phyloP scores from a whole-genome alignment of 53 echinoderm and acorn worm species.

The Luidia sarsii region DNA sequence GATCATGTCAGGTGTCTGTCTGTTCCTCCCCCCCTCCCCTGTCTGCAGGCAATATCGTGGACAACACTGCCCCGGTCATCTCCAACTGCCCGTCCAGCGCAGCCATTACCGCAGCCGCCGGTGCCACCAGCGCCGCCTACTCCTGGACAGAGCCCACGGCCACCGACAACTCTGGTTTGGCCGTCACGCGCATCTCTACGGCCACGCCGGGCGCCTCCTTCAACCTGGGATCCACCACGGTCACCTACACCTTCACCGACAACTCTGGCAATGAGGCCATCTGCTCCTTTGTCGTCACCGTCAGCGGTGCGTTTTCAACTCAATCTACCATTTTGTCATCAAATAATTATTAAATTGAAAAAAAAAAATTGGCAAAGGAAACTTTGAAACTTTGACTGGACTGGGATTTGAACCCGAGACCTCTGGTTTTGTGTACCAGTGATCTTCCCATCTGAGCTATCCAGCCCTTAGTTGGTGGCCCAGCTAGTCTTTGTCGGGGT shows the following conservation, averaged over 20 bases:
- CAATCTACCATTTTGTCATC: too few species aligned
- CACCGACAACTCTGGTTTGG: conserved; percentile 47
- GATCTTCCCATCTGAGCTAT: too few species aligned
- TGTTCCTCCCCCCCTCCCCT: not conserved
- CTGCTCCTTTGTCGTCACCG: not conserved
- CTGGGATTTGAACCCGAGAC: too few species aligned
- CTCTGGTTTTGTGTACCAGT: too few species aligned
- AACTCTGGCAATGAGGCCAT: conserved; percentile 9
- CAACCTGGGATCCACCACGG: conserved; percentile 62
- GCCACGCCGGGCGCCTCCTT: conserved; percentile 47
- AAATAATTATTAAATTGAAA: too few species aligned
- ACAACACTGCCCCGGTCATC: conserved; percentile 57
- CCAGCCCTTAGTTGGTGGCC: too few species aligned
- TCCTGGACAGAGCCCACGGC: conserved; percentile 72
- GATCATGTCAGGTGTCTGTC: too few species aligned
- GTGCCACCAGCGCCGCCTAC: conserved; percentile 23
- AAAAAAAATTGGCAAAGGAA: too few species aligned
- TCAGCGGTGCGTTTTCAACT: not conserved
- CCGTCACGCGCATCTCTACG: conserved; percentile 9
- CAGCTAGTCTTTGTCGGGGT: too few species aligned
- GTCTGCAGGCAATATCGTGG: not conserved
- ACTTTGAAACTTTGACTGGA: too few species aligned
- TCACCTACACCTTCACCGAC: conserved; percentile 77
- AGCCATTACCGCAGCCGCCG: conserved; percentile 1
- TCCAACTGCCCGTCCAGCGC: conserved; percentile 49